phyloP scores from a whole-genome alignment of 2,888 invertebrate genomes.

The Polydrusus pterygomalis region DNA sequence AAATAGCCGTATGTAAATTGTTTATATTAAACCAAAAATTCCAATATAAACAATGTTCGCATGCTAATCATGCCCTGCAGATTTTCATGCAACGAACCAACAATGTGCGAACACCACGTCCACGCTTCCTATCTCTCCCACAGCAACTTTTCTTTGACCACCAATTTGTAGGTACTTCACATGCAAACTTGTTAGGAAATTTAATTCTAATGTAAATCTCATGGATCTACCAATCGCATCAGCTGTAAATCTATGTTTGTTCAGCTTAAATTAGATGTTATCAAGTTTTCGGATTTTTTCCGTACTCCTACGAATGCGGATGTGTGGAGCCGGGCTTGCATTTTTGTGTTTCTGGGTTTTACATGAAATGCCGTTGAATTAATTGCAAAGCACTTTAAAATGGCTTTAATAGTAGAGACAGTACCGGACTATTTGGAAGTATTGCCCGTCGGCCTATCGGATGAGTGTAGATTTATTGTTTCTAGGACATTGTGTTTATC shows the following conservation, averaged over 20 bases:
- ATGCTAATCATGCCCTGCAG: conserved; percentile 31
- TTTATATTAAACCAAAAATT: not conserved
- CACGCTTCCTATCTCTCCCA: conserved; percentile 17
- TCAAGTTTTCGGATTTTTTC: conserved; percentile 34
- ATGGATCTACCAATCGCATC: conserved; percentile 17
- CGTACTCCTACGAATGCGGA: conserved; percentile 52
- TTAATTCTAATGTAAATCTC: conserved; percentile 35
- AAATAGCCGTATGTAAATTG: not conserved
- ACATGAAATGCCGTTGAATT: conserved; percentile 30
- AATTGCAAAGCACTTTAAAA: conserved; percentile 7
- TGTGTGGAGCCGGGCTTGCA: conserved; percentile 1
- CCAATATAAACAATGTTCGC: conserved; percentile 2
- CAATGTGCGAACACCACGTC: conserved; percentile 10
- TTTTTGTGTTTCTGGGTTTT: conserved; percentile 21
- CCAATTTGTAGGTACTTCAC: conserved; percentile 20
- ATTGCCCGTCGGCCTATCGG: no score
- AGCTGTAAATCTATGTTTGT: conserved; percentile 46
- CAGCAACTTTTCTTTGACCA: conserved; percentile 2
- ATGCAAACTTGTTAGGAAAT: conserved; percentile 28
- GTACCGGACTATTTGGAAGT: no score
- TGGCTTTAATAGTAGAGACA: not conserved
- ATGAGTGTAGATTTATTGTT: no score
- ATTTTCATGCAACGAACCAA: conserved; percentile 29
- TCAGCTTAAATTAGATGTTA: conserved; percentile 52
- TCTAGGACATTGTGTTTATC: no score